Percentiles rank a stretch among this genome's conserved stretches.
Conservation (phyloP, 2,113 vertebrate genomes). For the Thunnus thynnus region DNA sequence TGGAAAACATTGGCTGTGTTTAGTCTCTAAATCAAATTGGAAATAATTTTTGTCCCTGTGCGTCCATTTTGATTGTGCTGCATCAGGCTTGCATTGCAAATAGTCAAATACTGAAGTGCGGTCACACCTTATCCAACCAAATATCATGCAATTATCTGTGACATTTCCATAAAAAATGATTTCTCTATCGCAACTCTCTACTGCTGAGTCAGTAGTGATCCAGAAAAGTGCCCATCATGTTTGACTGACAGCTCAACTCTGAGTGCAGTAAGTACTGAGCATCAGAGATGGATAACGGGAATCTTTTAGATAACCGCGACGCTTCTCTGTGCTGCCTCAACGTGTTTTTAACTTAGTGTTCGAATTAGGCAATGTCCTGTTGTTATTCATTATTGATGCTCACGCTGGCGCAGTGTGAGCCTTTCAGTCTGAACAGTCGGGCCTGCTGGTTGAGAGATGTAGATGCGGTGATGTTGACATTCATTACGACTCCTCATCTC, state of each 20-base stretch:
- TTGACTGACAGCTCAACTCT: not conserved
- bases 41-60: no score
- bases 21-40: no score
- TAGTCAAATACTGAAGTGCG: no score
- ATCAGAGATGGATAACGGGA: not conserved
- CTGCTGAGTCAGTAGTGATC: not conserved
- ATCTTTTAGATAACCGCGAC: not conserved
- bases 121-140: no score
- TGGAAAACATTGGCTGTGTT: not conserved
- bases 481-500: not conserved
- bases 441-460: not conserved
- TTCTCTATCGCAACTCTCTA: not conserved
- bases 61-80: no score
- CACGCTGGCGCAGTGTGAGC: not conserved
- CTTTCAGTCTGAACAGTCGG: not conserved
- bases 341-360: not conserved
- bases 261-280: not conserved
- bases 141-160: no score
- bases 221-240: not conserved
- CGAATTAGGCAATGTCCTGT: not conserved
- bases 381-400: constrained; percentile 33
- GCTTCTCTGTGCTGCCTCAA: not conserved
- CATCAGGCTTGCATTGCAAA: no score
- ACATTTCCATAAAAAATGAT: no score
- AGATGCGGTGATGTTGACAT: constrained; percentile 15